Base-by-base conservation (phyloP, 2,113 vertebrate genomes). In the Pogonocichla stellata region DNA sequence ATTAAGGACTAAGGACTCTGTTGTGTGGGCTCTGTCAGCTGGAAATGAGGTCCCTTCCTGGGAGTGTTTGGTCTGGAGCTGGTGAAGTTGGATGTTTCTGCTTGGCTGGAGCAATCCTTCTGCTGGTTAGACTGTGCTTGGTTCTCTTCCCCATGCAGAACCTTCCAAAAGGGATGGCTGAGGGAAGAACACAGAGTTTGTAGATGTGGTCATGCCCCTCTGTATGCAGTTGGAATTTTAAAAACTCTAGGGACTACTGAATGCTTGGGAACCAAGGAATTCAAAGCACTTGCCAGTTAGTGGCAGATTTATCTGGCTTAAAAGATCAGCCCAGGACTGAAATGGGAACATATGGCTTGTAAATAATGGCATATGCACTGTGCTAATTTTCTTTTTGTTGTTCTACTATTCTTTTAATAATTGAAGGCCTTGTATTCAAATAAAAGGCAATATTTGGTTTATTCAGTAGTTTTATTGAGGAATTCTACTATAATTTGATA, bases 101-200 rank as follows among this genome's bases (percentile, higher is more conserved):
- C 10, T 12, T 29, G 6, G 38, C 36, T 42, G 42, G 31, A 66
- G 56, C 20, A 28, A 26, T 60, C 5, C 40, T 88, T 16, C 34
- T 91, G 48, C 40, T 74, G 31, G 0, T 9, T 8, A 14, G 45
- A 18, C 45, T 36, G 8, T 17, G 4, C 36, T 65, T 22, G 4
- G 16, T 43, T 58, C 47, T 42, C 20, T 70, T 47, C 70, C 31
- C 29, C 10, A 1, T 9, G 25, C 51, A 75, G 43, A 87, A 25
- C 16, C 6, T 40, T 77, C 47, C 43, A 15, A 1, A 36, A 22
- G 60, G 19, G 20, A 20, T 45, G 38, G 38, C 24, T 73, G 80
- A 42, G 43, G 72, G 57, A 70, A 69, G 57, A 67, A 15, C 23
- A 4, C 3, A 1, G 0, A 25, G 4, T 33, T n/a, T 48, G 53